A percentile compares a stretch with the other conserved stretches of the same genome.
phyloP scores from a whole-genome alignment of 2,888 invertebrate genomes.

The Coecobrya sp. region DNA sequence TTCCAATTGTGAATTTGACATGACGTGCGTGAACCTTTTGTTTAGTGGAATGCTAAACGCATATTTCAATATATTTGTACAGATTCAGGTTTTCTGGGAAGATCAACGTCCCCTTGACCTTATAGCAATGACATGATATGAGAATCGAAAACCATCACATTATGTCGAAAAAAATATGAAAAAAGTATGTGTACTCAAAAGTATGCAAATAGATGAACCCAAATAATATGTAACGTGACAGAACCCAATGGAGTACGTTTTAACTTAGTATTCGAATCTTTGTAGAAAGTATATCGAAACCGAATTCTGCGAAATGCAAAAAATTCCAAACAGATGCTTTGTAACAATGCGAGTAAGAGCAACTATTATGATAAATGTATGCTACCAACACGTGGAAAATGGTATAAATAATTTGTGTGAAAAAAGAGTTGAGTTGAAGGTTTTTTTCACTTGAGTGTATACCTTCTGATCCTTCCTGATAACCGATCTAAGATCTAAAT shows the following conservation, averaged over 20 bases:
- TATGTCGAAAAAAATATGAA: background rate
- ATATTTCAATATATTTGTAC: background rate
- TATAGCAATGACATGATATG: slow-evolving; percentile 3
- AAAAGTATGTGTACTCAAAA: background rate
- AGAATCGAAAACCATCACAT: background rate
- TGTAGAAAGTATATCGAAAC: background rate
- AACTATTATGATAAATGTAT: too few species aligned
- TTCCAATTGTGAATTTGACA: background rate
- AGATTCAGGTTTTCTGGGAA: slow-evolving; percentile 30
- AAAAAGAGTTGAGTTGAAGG: slow-evolving; percentile 1
- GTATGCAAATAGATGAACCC: too few species aligned
- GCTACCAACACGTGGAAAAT: too few species aligned
- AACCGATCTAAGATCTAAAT: background rate
- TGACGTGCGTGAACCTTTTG: background rate
- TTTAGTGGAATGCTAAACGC: background rate
- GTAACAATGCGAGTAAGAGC: too few species aligned
- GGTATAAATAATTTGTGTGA: background rate
- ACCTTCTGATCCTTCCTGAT: background rate
- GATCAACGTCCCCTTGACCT: slow-evolving; percentile 64
- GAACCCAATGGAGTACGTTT: too few species aligned
- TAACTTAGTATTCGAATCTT: too few species aligned
- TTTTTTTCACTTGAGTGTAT: background rate
- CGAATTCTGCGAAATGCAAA: background rate
- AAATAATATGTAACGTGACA: too few species aligned
- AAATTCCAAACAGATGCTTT: background rate